Conservation (phyloP, 2,888 invertebrate species). For the Formica aserva region DNA sequence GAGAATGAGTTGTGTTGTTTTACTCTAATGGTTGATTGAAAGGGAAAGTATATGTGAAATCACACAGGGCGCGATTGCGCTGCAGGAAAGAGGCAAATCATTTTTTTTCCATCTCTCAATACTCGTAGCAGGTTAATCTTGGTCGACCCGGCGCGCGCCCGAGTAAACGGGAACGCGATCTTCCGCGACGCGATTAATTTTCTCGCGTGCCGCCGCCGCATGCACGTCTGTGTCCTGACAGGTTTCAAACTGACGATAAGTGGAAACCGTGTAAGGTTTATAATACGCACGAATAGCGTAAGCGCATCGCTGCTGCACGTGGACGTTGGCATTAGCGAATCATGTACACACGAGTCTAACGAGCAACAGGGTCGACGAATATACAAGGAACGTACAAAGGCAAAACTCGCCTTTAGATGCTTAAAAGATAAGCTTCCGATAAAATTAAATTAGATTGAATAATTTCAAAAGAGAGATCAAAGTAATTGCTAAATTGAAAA, state of each 20-base stretch:
- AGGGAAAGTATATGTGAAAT: slow-evolving; percentile 32
- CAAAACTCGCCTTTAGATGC: background rate
- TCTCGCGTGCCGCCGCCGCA: slow-evolving; percentile 26
- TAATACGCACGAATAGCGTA: slow-evolving; percentile 2
- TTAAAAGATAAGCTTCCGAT: no score
- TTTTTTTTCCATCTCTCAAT: slow-evolving; percentile 15
- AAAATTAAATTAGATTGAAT: background rate
- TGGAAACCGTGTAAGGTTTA: slow-evolving; percentile 1
- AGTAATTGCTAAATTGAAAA: background rate
- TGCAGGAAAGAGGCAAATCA: slow-evolving; percentile 33
- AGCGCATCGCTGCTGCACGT: background rate
- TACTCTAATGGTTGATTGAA: slow-evolving; percentile 3
- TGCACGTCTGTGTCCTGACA: background rate
- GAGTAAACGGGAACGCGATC: slow-evolving; percentile 51
- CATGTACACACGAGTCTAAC: slow-evolving; percentile 6
- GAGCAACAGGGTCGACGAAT: slow-evolving; percentile 7
- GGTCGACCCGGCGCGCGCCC: slow-evolving; percentile 19
- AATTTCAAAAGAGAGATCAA: background rate
- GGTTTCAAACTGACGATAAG: background rate
- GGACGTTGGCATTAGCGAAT: slow-evolving; percentile 19
- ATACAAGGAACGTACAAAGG: background rate
- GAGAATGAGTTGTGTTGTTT: background rate
- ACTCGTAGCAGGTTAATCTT: slow-evolving; percentile 17
- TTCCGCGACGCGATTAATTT: slow-evolving; percentile 48
- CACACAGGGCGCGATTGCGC: background rate